phyloP scores from a whole-genome alignment of 35 echinoderm and acorn worm genomes.

The Apostichopus californicus region DNA sequence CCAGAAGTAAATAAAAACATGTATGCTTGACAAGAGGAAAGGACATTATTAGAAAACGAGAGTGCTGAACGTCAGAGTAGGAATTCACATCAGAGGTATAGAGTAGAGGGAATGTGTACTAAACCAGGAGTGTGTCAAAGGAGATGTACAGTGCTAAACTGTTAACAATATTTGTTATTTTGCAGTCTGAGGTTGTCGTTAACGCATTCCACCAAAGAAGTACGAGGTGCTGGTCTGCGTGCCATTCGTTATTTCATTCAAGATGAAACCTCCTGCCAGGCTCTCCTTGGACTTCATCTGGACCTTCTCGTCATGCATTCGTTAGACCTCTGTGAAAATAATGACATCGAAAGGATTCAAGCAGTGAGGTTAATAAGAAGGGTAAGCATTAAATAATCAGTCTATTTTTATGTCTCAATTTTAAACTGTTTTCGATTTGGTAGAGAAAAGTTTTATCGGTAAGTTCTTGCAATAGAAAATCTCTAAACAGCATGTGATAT shows the following conservation, averaged over 20 bases:
- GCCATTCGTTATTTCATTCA: slow-evolving; percentile 89
- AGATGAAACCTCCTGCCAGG: slow-evolving; percentile 68
- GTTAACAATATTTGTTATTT: background rate
- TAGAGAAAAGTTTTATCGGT: too few relatives aligned
- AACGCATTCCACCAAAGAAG: slow-evolving; percentile 85
- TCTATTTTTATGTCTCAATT: background rate
- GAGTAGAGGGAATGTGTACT: too few relatives aligned
- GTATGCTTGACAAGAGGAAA: too few relatives aligned
- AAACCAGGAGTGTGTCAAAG: too few relatives aligned
- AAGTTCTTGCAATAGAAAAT: too few relatives aligned
- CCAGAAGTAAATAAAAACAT: too few relatives aligned
- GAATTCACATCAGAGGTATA: too few relatives aligned
- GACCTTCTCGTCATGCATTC: slow-evolving; percentile 83
- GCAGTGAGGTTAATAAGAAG: slow-evolving; percentile 88
- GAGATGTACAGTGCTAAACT: too few relatives aligned
- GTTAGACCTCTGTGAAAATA: slow-evolving; percentile 82
- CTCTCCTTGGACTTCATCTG: slow-evolving; percentile 79
- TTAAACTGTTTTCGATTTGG: too few relatives aligned
- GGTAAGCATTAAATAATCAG: slow-evolving; percentile 53
- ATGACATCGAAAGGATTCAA: slow-evolving; percentile 94
- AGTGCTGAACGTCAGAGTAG: too few relatives aligned
- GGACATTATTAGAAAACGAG: too few relatives aligned
- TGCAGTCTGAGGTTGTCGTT: slow-evolving; percentile 87
- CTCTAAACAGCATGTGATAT: too few relatives aligned
- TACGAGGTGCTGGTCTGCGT: slow-evolving; percentile 78